A percentile compares a stretch with the other conserved stretches of the same genome.
These are phyloP conservation scores for Malurus melanocephalus DNA, from an alignment of 2,113 vertebrate species.

Conservation along the genomic window DNA sequence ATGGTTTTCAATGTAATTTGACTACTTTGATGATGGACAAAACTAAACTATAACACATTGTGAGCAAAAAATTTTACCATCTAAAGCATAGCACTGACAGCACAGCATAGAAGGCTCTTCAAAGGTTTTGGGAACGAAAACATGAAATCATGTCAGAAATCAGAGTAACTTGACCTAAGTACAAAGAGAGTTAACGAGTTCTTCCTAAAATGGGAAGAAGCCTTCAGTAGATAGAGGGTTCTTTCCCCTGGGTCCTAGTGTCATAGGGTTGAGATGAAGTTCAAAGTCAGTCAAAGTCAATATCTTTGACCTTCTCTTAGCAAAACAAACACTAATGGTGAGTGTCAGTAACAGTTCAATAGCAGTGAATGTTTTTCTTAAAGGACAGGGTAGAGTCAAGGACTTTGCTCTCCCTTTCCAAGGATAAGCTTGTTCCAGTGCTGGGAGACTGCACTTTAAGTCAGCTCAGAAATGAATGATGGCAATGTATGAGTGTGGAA, in stretches of 20 bases:
- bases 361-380: constrained; percentile 30
- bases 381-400: not conserved
- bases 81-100: not conserved
- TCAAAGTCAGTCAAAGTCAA: constrained; percentile 33
- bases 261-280: constrained; percentile 46
- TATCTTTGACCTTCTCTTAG: constrained; percentile 34
- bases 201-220: constrained; percentile 48
- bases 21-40: not conserved
- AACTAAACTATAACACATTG: not conserved
- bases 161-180: constrained; percentile 20
- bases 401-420: not conserved
- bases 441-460: not conserved
- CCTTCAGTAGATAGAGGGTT: not conserved
- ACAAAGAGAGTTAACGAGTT: not conserved
- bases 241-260: not conserved
- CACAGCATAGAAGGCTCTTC: not conserved
- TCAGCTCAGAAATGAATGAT: not conserved
- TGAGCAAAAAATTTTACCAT: not conserved
- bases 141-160: constrained; percentile 10
- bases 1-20: not conserved
- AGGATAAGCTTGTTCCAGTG: not conserved
- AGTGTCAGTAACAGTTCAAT: constrained; percentile 22
- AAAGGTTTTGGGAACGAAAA: constrained; percentile 25
- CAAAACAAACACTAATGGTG: constrained; percentile 32
- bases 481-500: not conserved